phyloP scores from a whole-genome alignment of 2,888 invertebrate genomes.

The Eremobia ochroleuca region DNA sequence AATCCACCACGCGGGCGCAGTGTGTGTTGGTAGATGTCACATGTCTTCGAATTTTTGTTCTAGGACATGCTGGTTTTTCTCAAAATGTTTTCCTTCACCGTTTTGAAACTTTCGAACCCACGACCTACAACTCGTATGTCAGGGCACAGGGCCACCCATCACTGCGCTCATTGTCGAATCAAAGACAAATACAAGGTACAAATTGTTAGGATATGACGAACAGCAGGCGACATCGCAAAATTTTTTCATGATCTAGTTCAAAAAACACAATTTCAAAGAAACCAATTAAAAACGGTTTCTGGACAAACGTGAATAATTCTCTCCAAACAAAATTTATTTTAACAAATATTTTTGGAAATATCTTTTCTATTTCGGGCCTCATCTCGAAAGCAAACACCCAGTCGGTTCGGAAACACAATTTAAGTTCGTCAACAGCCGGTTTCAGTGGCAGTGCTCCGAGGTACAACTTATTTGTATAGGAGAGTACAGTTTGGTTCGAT shows the following conservation, averaged over 20 bases:
- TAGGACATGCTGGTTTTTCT: too few relatives aligned
- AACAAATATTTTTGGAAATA: conserved; percentile 72
- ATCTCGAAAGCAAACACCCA: conserved; percentile 77
- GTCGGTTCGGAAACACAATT: conserved; percentile 82
- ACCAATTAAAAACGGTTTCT: conserved; percentile 51
- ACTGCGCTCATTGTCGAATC: neutral
- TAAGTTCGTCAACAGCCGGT: conserved; percentile 84
- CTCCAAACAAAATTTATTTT: conserved; percentile 70
- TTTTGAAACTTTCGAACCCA: neutral
- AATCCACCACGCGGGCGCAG: neutral
- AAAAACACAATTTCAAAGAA: conserved; percentile 52
- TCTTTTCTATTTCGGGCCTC: conserved; percentile 74
- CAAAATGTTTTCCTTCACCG: too few relatives aligned
- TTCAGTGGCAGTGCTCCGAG: conserved; percentile 69
- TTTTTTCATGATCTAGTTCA: conserved; percentile 34
- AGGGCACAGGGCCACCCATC: neutral
- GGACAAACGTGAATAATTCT: conserved; percentile 62
- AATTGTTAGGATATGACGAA: neutral
- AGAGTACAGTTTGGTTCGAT: conserved; percentile 65
- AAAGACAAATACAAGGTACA: conserved; percentile 6
- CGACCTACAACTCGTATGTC: neutral
- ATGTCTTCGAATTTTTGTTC: too few relatives aligned
- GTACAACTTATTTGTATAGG: conserved; percentile 73
- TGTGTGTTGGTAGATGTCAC: neutral
- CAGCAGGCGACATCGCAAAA: neutral